These are phyloP conservation scores for Drosophila suboccidentalis DNA, from an alignment of 2,888 invertebrate species.

Conservation along the genomic window DNA sequence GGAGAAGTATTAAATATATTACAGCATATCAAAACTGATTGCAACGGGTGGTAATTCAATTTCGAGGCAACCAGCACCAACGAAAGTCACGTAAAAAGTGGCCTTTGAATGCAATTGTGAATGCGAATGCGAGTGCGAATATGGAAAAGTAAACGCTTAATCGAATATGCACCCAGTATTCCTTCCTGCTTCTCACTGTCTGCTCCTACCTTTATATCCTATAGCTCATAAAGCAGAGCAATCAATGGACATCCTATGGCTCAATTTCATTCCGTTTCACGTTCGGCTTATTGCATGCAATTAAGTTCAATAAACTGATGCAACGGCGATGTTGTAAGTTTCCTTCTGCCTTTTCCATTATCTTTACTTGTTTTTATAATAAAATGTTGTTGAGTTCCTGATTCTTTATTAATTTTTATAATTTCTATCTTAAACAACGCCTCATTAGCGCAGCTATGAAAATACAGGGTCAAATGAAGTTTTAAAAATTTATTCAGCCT, in stretches of 20 bases:
- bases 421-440: too few relatives aligned
- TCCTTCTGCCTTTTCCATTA: not conserved
- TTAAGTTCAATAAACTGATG: conserved; percentile 77
- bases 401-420: too few relatives aligned
- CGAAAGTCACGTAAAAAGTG: conserved; percentile 33
- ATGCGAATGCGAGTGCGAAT: not conserved
- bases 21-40: conserved; percentile 52
- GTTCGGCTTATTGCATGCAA: conserved; percentile 78
- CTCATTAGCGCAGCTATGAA: too few relatives aligned
- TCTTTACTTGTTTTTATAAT: not conserved
- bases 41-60: conserved; percentile 54
- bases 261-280: conserved; percentile 48
- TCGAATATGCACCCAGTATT: conserved; percentile 17
- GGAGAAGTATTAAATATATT: conserved; percentile 49
- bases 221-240: conserved; percentile 33
- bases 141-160: conserved; percentile 18
- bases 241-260: conserved; percentile 35
- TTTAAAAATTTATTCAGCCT: too few relatives aligned
- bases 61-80: conserved; percentile 24
- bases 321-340: conserved; percentile 20
- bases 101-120: conserved; percentile 26
- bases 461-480: too few relatives aligned
- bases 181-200: not conserved
- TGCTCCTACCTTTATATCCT: not conserved
- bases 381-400: too few relatives aligned